These are phyloP conservation scores for Lipophrys pholis DNA, from an alignment of 2,113 vertebrate species.

Conservation along the genomic window DNA sequence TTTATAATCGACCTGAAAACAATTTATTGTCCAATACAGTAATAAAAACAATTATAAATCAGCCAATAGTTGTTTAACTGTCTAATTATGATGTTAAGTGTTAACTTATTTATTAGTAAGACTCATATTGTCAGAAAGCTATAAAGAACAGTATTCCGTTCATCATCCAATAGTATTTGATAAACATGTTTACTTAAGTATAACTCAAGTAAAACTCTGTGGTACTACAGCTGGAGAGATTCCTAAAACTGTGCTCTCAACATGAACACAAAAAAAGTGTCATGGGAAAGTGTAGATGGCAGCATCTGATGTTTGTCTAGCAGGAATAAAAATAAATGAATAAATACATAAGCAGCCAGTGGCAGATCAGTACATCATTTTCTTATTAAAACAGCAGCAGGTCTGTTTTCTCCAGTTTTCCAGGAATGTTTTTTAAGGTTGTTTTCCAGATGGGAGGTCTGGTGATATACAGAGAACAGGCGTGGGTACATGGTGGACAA, in stretches of 20 bases:
- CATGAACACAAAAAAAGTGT: constrained; percentile 3
- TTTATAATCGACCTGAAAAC: too few species aligned
- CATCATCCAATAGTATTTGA: too few species aligned
- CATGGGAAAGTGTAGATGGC: constrained; percentile 24
- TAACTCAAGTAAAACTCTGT: not conserved
- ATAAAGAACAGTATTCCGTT: too few species aligned
- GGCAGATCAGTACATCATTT: constrained; percentile 31
- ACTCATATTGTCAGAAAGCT: too few species aligned
- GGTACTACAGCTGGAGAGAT: constrained; percentile 1
- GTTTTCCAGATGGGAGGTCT: constrained; percentile 51
- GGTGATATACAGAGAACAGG: constrained; percentile 29
- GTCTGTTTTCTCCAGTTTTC: constrained; percentile 56
- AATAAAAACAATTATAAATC: too few species aligned
- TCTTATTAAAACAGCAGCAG: constrained; percentile 49
- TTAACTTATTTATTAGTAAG: too few species aligned
- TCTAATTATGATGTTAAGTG: too few species aligned
- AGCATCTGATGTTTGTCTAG: constrained; percentile 42
- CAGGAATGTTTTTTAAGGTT: constrained; percentile 46
- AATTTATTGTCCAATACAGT: too few species aligned
- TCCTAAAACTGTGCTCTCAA: not conserved
- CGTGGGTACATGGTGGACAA: constrained; percentile 16
- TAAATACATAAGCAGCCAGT: too few species aligned
- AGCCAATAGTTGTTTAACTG: too few species aligned
- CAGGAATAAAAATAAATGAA: constrained; percentile 2
- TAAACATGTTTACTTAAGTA: too few species aligned